phyloP scores from a whole-genome alignment of 2,113 vertebrate genomes.

The Pterocles orientalis region DNA sequence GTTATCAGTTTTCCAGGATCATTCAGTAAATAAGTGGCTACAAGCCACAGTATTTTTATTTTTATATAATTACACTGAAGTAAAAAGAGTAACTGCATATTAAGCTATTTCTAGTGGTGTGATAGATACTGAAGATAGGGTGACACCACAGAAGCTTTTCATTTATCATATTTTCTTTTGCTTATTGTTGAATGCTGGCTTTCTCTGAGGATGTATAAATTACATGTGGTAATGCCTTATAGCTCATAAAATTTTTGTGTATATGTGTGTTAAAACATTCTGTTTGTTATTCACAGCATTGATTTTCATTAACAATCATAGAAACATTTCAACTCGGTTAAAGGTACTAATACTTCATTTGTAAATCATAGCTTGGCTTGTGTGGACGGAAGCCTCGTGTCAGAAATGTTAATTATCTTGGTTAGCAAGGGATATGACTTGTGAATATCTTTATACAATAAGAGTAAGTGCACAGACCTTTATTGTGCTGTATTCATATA shows the following conservation, averaged over 20 bases:
- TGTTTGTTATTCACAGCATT: constrained; percentile 21
- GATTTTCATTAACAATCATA: constrained; percentile 35
- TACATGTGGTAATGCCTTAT: not conserved
- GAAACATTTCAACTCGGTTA: constrained; percentile 36
- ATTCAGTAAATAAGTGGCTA: not conserved
- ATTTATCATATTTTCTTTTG: constrained; percentile 23
- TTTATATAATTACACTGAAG: not conserved
- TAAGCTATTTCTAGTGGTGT: not conserved
- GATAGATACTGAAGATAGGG: not conserved
- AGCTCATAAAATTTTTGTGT: not conserved
- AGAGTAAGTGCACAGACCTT: not conserved
- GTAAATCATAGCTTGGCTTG: constrained; percentile 37
- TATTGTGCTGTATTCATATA: constrained; percentile 8
- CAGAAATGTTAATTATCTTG: not conserved
- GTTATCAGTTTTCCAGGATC: not conserved
- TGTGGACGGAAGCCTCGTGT: not conserved
- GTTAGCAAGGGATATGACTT: not conserved
- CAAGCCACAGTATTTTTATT: not conserved
- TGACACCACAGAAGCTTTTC: not conserved
- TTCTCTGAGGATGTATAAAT: constrained; percentile 9
- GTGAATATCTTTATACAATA: not conserved
- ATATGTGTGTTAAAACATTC: constrained; percentile 7
- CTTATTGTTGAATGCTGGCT: constrained; percentile 4
- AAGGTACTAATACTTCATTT: constrained; percentile 35
- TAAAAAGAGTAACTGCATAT: not conserved